These are phyloP conservation scores for Gymnothorax reevesii DNA, from an alignment of 2,797 vertebrate genomes.

Conservation along the genomic window DNA sequence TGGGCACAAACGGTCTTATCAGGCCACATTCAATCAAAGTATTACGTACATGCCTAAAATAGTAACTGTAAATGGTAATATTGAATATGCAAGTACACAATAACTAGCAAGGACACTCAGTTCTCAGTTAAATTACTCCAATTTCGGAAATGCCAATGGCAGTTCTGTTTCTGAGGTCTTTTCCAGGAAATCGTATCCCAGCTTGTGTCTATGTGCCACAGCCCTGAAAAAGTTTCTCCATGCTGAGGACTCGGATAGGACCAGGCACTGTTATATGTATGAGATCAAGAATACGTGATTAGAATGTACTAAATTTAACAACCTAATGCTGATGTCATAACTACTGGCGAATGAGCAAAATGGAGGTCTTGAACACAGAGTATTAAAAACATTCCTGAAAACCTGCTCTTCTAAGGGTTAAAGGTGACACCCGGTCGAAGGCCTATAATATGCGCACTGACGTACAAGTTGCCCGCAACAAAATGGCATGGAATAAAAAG, in stretches of 20 bases:
- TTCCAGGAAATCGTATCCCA: background rate
- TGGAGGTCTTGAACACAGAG: too few relatives aligned
- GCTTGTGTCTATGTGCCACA: background rate
- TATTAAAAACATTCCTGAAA: too few relatives aligned
- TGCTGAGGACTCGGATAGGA: background rate
- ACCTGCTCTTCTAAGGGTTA: background rate
- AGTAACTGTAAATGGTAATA: background rate
- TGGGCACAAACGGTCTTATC: background rate
- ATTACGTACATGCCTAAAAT: background rate
- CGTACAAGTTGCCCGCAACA: slow-evolving; percentile 35
- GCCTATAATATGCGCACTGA: slow-evolving; percentile 37
- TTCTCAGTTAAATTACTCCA: background rate
- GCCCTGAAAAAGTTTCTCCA: background rate
- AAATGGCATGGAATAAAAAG: slow-evolving; percentile 46
- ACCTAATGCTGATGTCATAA: too few relatives aligned
- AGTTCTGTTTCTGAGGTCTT: background rate
- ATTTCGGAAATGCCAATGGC: background rate
- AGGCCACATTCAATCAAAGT: background rate
- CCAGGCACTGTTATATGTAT: background rate
- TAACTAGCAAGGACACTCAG: background rate
- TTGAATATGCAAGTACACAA: background rate
- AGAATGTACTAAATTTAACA: too few relatives aligned
- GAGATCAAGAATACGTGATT: too few relatives aligned
- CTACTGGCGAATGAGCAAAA: too few relatives aligned
- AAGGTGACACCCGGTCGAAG: slow-evolving; percentile 21